Evolutionary conservation across 2,888 invertebrate species (phyloP).

Genomic region (Fragum fragum): DNA sequence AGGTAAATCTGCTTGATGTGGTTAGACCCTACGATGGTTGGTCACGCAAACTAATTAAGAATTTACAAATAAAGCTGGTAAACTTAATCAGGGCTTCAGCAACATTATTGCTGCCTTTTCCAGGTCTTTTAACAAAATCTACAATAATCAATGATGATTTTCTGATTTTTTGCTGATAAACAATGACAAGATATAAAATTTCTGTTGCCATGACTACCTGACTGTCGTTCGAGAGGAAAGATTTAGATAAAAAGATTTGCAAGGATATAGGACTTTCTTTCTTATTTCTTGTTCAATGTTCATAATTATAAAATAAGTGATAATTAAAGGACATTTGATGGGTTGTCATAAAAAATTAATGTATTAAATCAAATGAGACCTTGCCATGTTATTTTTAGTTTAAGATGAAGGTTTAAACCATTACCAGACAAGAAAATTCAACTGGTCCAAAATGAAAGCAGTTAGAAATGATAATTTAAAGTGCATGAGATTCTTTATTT

Average conservation of each 20-base stretch:
- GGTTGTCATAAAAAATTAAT: too few species aligned
- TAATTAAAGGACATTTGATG: too few species aligned
- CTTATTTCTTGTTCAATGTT: too few species aligned
- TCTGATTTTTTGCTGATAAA: constrained; percentile 17
- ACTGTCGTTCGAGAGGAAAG: background rate
- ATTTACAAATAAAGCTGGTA: constrained; percentile 29
- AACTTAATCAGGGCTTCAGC: background rate
- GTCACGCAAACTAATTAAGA: constrained; percentile 52
- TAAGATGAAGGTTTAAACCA: too few species aligned
- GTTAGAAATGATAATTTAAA: too few species aligned
- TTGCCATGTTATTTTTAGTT: too few species aligned
- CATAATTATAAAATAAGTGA: too few species aligned
- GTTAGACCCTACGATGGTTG: background rate
- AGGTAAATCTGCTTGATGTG: background rate
- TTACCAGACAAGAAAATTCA: too few species aligned
- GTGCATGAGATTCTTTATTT: too few species aligned
- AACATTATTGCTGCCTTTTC: background rate
- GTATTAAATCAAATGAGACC: too few species aligned
- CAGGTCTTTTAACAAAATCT: background rate
- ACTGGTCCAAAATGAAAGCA: too few species aligned
- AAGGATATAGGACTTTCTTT: background rate
- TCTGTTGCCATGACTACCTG: constrained; percentile 17
- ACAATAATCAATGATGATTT: constrained; percentile 22
- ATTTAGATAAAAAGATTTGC: background rate
- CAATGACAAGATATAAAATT: constrained; percentile 8